Percentiles rank a stretch among this genome's conserved stretches.
These are phyloP conservation scores for Acrocyrtus sp. DNA, from an alignment of 2,888 invertebrate species.

Conservation along the genomic window DNA sequence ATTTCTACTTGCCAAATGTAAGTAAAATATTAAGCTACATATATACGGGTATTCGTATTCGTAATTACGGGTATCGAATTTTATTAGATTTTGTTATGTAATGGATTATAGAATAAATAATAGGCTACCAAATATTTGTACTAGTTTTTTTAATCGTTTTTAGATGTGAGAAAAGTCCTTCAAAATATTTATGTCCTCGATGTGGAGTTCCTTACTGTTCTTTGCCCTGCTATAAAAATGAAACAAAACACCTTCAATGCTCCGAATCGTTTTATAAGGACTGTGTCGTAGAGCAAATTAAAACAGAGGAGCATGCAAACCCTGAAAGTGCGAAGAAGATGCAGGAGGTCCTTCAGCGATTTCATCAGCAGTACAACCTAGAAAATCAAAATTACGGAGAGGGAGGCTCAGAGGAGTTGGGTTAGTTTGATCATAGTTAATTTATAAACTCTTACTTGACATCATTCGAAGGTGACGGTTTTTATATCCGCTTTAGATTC, in stretches of 20 bases:
- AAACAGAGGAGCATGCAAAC: conserved; percentile 13
- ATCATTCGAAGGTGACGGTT: too few species aligned
- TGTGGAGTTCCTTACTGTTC: conserved; percentile 62
- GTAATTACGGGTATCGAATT: too few species aligned
- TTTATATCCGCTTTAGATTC: too few species aligned
- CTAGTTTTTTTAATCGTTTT: background rate
- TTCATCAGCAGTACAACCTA: conserved; percentile 42
- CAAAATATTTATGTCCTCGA: conserved; percentile 59
- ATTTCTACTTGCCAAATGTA: too few species aligned
- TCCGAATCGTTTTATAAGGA: conserved; percentile 60
- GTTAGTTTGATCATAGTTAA: too few species aligned
- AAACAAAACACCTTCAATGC: conserved; percentile 58
- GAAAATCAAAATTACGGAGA: conserved; percentile 19
- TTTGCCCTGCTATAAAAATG: conserved; percentile 54
- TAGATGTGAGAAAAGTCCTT: conserved; percentile 49
- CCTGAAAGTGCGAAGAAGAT: conserved; percentile 52
- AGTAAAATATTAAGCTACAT: too few species aligned
- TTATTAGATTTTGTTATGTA: too few species aligned
- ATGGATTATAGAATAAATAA: background rate
- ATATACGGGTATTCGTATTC: too few species aligned
- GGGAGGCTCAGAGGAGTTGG: conserved; percentile 32
- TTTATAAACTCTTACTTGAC: too few species aligned
- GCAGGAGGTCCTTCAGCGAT: conserved; percentile 53
- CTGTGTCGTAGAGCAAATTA: conserved; percentile 54
- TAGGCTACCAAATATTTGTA: too few species aligned